Percentiles rank a stretch among this genome's conserved stretches.
phyloP scores from a whole-genome alignment of 2,113 vertebrate genomes.

The Ornithorhynchus anatinus region DNA sequence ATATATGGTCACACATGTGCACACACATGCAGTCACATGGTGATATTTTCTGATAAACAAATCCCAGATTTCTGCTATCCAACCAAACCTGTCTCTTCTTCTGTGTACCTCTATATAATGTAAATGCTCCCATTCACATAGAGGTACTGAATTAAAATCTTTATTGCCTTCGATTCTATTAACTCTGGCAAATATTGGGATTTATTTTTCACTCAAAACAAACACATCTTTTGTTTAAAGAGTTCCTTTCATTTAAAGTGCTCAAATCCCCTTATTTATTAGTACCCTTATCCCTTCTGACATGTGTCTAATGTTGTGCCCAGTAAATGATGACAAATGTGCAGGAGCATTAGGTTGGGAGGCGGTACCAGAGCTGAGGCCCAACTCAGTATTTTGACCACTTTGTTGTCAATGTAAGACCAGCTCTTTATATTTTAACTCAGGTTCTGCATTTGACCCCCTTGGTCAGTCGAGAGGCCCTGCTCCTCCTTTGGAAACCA shows the following conservation, averaged over 20 bases:
- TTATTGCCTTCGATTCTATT: too few species aligned
- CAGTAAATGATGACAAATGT: too few species aligned
- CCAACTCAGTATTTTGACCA: neutral
- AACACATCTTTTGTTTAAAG: slow-evolving; percentile 7
- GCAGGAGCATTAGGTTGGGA: too few species aligned
- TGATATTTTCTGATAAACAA: neutral
- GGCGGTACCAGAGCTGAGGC: neutral
- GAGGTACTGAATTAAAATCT: too few species aligned
- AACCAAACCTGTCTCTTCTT: too few species aligned
- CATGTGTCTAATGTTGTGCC: too few species aligned
- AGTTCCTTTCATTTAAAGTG: neutral
- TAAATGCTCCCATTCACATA: too few species aligned
- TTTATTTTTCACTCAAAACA: slow-evolving; percentile 11
- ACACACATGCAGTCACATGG: neutral
- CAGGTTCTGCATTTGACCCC: slow-evolving; percentile 90
- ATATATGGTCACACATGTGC: too few species aligned
- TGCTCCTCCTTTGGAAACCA: slow-evolving; percentile 85
- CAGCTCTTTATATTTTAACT: slow-evolving; percentile 36
- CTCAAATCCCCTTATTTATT: neutral
- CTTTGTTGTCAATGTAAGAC: neutral
- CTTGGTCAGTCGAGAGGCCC: slow-evolving; percentile 89
- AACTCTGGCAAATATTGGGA: too few species aligned
- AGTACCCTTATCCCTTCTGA: too few species aligned
- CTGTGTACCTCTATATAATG: too few species aligned
- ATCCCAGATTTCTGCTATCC: too few species aligned